A percentile compares a stretch with the other conserved stretches of the same genome.
Evolutionary conservation across 2,113 vertebrate species (phyloP).

Genomic region (Hemiscyllium ocellatum): DNA sequence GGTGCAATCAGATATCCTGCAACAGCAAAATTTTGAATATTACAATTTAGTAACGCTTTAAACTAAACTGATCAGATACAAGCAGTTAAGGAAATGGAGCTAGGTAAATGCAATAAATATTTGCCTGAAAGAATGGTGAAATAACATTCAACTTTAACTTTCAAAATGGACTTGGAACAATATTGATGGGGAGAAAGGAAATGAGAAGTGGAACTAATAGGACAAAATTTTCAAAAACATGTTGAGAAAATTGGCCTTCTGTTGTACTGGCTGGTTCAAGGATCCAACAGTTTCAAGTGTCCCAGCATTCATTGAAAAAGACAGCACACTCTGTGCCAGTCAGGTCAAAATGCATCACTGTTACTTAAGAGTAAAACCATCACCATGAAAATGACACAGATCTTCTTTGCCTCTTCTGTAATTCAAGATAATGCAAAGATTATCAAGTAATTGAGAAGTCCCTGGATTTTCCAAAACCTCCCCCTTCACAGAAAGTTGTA

Average conservation of each 20-base stretch:
- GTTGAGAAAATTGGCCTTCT: not conserved
- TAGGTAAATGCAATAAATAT: not conserved
- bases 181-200: not conserved
- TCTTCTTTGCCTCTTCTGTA: not conserved
- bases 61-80: too few relatives aligned
- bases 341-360: not conserved
- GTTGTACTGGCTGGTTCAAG: too few relatives aligned
- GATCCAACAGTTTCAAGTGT: not conserved
- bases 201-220: not conserved
- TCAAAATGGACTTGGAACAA: too few relatives aligned
- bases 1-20: not conserved
- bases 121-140: not conserved
- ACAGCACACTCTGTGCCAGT: not conserved
- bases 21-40: not conserved
- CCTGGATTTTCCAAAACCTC: not conserved
- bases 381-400: not conserved
- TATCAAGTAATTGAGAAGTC: not conserved
- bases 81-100: not conserved
- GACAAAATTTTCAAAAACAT: not conserved
- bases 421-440: not conserved
- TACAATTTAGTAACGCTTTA: not conserved
- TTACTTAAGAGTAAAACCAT: not conserved
- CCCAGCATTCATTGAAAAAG: not conserved
- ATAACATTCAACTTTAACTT: not conserved
- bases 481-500: not conserved